Evolutionary conservation across 2,797 vertebrate species (phyloP).

Genomic region (Enteromius fasciolatus): DNA sequence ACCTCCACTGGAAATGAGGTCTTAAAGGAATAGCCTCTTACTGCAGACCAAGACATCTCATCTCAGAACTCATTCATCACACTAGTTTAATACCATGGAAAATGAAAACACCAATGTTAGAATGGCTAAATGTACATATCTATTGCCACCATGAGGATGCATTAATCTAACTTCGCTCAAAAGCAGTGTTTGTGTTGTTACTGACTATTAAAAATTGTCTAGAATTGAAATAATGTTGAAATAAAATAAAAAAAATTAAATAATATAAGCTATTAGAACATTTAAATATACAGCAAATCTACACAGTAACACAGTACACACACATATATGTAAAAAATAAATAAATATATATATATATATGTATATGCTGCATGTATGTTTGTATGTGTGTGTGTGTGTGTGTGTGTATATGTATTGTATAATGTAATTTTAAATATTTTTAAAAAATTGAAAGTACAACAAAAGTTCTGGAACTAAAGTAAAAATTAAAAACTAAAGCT

Average conservation of each 20-base stretch:
- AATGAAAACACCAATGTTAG: constrained; percentile 21
- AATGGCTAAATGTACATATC: constrained; percentile 11
- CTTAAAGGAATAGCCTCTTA: constrained; percentile 42
- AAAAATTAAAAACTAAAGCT: not conserved
- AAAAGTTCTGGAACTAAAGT: not conserved
- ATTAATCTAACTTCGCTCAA: not conserved
- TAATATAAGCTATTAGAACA: not conserved
- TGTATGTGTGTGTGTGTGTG: no score
- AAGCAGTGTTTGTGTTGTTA: not conserved
- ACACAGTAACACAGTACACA: no score
- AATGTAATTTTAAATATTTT: no score
- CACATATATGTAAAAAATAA: no score
- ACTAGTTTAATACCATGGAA: constrained; percentile 2
- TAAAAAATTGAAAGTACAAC: not conserved
- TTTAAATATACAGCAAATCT: not conserved
- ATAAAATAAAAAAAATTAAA: not conserved
- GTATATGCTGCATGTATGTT: no score
- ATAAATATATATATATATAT: no score
- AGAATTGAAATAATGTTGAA: not conserved
- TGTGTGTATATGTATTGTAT: no score
- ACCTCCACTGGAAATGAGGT: constrained; percentile 34
- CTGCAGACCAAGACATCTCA: constrained; percentile 31
- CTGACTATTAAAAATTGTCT: not conserved
- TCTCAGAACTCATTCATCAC: constrained; percentile 25
- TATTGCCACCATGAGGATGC: not conserved